A percentile compares a stretch with the other conserved stretches of the same genome.
phyloP scores from a whole-genome alignment of 2,888 invertebrate genomes.

The Hyposoter didymator region DNA sequence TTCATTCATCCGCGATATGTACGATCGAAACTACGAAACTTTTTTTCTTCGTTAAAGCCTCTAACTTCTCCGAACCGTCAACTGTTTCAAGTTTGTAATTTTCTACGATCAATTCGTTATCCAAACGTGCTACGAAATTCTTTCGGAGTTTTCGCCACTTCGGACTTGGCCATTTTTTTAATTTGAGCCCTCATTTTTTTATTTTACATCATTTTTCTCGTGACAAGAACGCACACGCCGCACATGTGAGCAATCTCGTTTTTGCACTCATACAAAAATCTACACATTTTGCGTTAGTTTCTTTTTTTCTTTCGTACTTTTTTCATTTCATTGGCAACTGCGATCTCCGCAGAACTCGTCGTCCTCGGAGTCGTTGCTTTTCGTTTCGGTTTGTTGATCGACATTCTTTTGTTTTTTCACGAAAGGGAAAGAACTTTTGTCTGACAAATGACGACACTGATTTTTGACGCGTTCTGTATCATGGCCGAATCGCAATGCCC shows the following conservation, averaged over 20 bases:
- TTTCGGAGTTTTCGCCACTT: not conserved
- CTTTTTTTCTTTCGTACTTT: constrained; percentile 7
- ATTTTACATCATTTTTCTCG: not conserved
- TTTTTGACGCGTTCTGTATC: constrained; percentile 17
- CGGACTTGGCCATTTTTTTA: not conserved
- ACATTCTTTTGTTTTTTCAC: constrained; percentile 13
- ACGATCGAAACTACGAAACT: not conserved
- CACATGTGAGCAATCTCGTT: not conserved
- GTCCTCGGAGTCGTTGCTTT: constrained; percentile 6
- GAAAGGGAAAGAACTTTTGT: not conserved
- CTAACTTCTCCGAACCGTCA: constrained; percentile 2
- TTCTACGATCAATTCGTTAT: not conserved
- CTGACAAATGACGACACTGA: constrained; percentile 38
- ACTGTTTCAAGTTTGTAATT: constrained; percentile 22
- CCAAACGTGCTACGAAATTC: not conserved
- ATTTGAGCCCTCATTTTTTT: not conserved
- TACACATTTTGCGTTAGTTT: constrained; percentile 23
- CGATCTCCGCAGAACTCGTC: not conserved
- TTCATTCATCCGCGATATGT: constrained; percentile 5
- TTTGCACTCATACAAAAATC: constrained; percentile 1
- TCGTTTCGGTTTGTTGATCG: constrained; percentile 25
- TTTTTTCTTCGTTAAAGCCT: constrained; percentile 18
- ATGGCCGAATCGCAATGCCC: constrained; percentile 25
- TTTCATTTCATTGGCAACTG: constrained; percentile 9
- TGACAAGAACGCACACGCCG: not conserved